Base-by-base conservation (phyloP, 2,113 vertebrate genomes). In the Oryzias melastigma region DNA sequence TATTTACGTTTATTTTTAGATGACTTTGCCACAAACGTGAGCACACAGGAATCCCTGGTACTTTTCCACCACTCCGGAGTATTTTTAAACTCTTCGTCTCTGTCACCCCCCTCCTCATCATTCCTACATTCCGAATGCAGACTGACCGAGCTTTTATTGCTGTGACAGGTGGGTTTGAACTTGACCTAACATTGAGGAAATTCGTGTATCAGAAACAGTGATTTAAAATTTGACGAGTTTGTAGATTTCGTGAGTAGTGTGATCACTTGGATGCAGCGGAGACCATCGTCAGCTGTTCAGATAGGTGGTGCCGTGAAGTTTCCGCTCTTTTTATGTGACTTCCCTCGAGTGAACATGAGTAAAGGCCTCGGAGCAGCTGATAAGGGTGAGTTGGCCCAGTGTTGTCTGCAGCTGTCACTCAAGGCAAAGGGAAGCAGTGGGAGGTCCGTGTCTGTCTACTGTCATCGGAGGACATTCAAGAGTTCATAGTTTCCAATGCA, bases 21-120 rank as follows among this genome's bases (percentile, higher is more conserved):
- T 68, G 79, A 85, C 85, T 85, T 85, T 88, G 84, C 40, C 55
- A 61, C 27, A 10, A 78, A 78, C 73, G 63, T 72, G 59, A 58
- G 35, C 10, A 51, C 45, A 22, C 68, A 81, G 67, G 82, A 76
- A 81, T 71, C 50, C 60, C 58, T 14, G 1, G 44, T 60, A 62
- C 55, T 71, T 73, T 58, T 75, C 64, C 62, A 74, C 47, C 4
- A 48, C 77, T 71, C 58, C 5, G 3, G 71, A 59, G 61, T 87
- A 88, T 88, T 87, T 88, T 72, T 87, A 87, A 82, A 80, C 71
- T 71, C 58, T 78, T 84, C 68, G 65, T 70, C 75, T 85, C 71
- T 24, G 42, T 50, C 5, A 16, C 64, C 65, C 69, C 68, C 75
- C 62, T 47, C 61, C 69, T 73, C 73, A 55, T 73, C 54, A 52